Conservation (phyloP, 2,797 vertebrate species). For the Enoplosus armatus region DNA sequence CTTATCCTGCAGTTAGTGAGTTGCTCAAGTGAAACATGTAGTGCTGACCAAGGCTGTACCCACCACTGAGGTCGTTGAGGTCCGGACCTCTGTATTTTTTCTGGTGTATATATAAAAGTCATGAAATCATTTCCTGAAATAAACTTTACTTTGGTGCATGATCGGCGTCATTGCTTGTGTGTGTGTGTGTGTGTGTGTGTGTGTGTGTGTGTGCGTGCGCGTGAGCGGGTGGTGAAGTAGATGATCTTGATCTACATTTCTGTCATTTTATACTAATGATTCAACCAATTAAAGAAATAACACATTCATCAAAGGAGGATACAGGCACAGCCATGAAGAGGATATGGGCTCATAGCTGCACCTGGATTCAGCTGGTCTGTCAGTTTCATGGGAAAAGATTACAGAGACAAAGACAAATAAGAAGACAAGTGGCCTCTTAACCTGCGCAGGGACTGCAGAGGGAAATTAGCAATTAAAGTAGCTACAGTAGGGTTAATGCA, state of each 20-base stretch:
- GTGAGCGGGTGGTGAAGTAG: too few relatives aligned
- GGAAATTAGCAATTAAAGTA: slow-evolving; percentile 45
- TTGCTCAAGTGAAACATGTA: slow-evolving; percentile 11
- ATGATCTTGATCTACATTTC: too few relatives aligned
- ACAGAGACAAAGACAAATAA: slow-evolving; percentile 21
- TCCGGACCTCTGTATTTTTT: too few relatives aligned
- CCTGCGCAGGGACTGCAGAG: background rate
- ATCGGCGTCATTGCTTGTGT: too few relatives aligned
- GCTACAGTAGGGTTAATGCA: slow-evolving; percentile 28
- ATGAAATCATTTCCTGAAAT: too few relatives aligned
- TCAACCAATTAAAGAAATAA: background rate
- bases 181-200: too few relatives aligned
- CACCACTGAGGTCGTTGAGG: too few relatives aligned
- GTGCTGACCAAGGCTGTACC: background rate
- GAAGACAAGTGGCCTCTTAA: slow-evolving; percentile 3
- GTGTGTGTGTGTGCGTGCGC: too few relatives aligned
- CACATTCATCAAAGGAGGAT: background rate
- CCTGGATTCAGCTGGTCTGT: slow-evolving; percentile 6
- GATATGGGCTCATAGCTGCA: background rate
- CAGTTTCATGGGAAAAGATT: background rate
- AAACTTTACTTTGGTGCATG: too few relatives aligned
- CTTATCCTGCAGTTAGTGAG: slow-evolving; percentile 28
- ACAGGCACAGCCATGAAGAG: background rate
- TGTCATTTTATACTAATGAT: background rate
- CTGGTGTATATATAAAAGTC: too few relatives aligned